Base-by-base conservation (phyloP, 2,113 vertebrate species). In the Paratilapia polleni region DNA sequence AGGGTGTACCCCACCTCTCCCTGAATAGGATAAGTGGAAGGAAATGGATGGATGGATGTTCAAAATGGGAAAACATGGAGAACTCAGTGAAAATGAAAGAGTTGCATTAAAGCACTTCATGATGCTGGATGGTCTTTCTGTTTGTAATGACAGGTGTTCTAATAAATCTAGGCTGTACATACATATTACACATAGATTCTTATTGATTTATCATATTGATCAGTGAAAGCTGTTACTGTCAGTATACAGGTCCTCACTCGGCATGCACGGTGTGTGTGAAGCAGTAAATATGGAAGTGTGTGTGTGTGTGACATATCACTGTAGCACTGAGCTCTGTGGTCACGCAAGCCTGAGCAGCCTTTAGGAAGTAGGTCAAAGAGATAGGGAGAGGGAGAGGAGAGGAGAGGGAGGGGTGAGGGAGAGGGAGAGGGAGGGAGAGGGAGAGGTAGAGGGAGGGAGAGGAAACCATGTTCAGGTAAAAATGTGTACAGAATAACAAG, bases 291-390 rank as follows among this genome's bases (percentile, higher is more conserved):
- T 85, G 74, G 6, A 70, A 26, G 59, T 59, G 75, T 75, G 20
- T 6, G 28, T 73, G 49, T 59, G 57, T 60, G 31, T 8, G 78
- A 75, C 41, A 70, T 52, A 83, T 82, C 82, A 82, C 56, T 8
- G 64, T 9, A 81, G 70, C 41, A 66, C 64, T 80, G 88, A 83
- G 86, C 68, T 22, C 77, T 31, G 62, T 38, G 79, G 93, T 94
- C 93, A 93, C 89, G 90, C 93, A 92, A 91, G 76, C 89, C 82
- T 64, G 82, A 81, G 87, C 87, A 54, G 87, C 88, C 68, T 83
- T 81, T 75, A 79, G 89, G 91, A 93, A 93, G 87, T 92, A 86
- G 93, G 94, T 92, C 93, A 95, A 87, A 89, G 85, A 1, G 34
- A 34, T 5, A 56, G 66, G 47, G 59, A 38, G 34, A 24, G 43